phyloP scores from a whole-genome alignment of 2,888 invertebrate species.

The Diploptera punctata region DNA sequence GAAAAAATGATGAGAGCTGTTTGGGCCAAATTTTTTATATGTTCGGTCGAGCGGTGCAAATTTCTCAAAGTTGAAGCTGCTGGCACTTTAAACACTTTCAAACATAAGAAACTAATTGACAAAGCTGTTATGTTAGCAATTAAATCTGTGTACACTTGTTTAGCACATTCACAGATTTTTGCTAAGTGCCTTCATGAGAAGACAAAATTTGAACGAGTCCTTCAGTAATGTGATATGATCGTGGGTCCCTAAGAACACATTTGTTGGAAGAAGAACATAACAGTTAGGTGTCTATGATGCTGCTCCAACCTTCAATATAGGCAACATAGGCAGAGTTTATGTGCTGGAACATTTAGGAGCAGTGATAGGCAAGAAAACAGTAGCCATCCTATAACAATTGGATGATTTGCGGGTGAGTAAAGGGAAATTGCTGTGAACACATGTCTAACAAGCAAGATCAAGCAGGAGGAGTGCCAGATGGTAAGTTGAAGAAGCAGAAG shows the following conservation, averaged over 20 bases:
- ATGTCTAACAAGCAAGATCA: neutral
- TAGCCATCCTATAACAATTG: neutral
- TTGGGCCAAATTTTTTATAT: neutral
- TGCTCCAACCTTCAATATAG: neutral
- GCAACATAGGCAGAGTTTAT: neutral
- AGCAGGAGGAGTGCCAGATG: neutral
- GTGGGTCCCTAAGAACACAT: neutral
- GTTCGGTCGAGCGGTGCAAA: constrained; percentile 7
- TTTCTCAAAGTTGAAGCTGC: constrained; percentile 3
- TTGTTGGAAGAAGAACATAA: neutral
- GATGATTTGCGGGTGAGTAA: neutral
- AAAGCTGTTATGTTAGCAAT: neutral
- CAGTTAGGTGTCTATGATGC: constrained; percentile 24
- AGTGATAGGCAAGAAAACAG: neutral
- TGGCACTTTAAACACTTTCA: neutral
- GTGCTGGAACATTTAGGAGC: neutral
- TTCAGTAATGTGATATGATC: too few relatives aligned
- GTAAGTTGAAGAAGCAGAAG: neutral
- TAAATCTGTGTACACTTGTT: neutral
- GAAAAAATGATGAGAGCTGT: neutral
- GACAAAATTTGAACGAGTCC: constrained; percentile 11
- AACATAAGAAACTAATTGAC: neutral
- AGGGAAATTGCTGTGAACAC: neutral
- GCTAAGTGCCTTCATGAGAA: neutral
- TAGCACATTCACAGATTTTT: neutral